Conservation (phyloP, 2,797 vertebrate species). For the Clangula hyemalis region DNA sequence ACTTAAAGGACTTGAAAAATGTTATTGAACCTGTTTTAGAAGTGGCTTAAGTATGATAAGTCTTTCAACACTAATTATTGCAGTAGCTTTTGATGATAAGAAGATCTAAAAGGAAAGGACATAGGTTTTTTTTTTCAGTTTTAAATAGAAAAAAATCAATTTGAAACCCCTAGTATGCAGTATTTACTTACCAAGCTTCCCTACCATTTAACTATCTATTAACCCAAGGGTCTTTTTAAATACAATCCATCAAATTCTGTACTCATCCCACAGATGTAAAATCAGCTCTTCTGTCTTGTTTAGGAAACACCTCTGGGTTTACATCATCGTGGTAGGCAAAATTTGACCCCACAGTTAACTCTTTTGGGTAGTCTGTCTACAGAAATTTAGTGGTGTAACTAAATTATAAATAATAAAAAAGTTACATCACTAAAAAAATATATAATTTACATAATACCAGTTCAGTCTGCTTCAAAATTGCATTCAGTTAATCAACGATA, state of each 20-base stretch:
- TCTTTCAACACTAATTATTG: not conserved
- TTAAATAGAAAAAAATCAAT: not conserved
- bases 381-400: not conserved
- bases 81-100: not conserved
- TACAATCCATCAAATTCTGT: not conserved
- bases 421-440: no score
- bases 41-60: not conserved
- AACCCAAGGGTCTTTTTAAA: not conserved
- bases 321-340: not conserved
- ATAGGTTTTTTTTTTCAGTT: not conserved
- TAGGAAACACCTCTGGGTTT: not conserved
- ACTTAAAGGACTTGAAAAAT: not conserved
- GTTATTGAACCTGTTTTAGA: not conserved
- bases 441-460: not conserved
- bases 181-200: not conserved
- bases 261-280: not conserved
- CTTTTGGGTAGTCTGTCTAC: not conserved
- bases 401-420: not conserved
- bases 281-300: not conserved
- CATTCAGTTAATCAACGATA: not conserved
- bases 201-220: not conserved
- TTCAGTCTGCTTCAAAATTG: not conserved
- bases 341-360: not conserved
- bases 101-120: not conserved
- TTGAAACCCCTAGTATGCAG: not conserved